Base-by-base conservation (phyloP, 30 jellyfish, hydroid and myxozoan genomes). In the Cassiopea xamachana region DNA sequence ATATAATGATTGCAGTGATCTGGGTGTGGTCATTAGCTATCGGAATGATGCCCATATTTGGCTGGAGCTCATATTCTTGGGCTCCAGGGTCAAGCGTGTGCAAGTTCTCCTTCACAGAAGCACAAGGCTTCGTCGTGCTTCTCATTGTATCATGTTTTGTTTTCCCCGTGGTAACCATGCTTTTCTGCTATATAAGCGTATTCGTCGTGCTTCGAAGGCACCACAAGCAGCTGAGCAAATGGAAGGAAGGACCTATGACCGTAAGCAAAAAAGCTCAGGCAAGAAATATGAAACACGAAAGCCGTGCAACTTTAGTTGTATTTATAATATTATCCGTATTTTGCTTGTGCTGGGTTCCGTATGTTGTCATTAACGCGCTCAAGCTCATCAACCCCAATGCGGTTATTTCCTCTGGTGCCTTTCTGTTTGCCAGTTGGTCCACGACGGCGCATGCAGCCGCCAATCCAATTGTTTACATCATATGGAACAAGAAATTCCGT, bases 261-360 rank as follows among this genome's bases (percentile, higher is more conserved):
- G 88, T 76, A 10, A 82, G 75, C 77, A 73, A 75, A 73, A 82
- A 75, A 48, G 85, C 82, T 0, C 96, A 80, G 59, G 92, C 92
- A 17, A 81, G 81, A 60, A 81, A 55, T 72, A 89, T 89, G 96
- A 82, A 89, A 59, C 81, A 92, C 6, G 96, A 89, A 89, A 89
- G 96, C 81, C 88, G 96, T 45, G 92, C 96, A 7, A 89, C 96
- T 1, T 81, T 89, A n/a, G 50, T 89, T 60, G 96, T 89, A 1
- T 81, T 89, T 78, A 79, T 75, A 85, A 82, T 89, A 17, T 61
- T 89, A 82, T 72, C 92, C 27, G 86, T 89, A 13, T 89, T 89
- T 79, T 89, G 92, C 67, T 69, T 89, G 72, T 89, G 96, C 55
- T 89, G 96, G 96, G 96, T 89, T 69, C 96, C 96, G 13, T 89